These are phyloP conservation scores for Sinella curviseta DNA, from an alignment of 1,140 invertebrate species.

Conservation along the genomic window DNA sequence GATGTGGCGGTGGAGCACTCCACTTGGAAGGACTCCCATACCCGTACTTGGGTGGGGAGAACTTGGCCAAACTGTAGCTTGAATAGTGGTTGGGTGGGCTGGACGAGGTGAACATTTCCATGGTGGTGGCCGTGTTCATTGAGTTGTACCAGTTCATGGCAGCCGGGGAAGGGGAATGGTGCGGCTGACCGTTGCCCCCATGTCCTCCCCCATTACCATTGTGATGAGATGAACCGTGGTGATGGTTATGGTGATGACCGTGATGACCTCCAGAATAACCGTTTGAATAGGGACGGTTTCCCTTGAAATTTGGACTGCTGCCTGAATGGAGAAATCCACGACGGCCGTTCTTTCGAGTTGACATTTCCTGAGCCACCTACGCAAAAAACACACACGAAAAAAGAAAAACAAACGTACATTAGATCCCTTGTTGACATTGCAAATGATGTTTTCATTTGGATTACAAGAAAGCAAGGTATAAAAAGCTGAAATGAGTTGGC, in stretches of 20 bases:
- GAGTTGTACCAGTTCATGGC: conserved; percentile 38
- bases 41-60: conserved; percentile 42
- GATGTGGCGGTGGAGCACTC: conserved; percentile 28
- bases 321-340: conserved; percentile 28
- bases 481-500: too few species aligned
- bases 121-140: conserved; percentile 23
- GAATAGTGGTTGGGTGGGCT: conserved; percentile 27
- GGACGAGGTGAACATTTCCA: conserved; percentile 37
- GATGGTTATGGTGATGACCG: conserved; percentile 14
- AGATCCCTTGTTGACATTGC: neutral
- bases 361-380: conserved; percentile 35
- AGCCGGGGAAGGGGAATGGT: conserved; percentile 36
- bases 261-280: conserved; percentile 8
- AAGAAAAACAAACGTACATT: neutral
- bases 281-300: conserved; percentile 32
- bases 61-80: conserved; percentile 39
- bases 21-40: conserved; percentile 40
- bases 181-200: conserved; percentile 1
- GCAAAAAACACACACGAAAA: conserved; percentile 13
- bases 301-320: conserved; percentile 38
- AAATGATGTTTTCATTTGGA: neutral
- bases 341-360: conserved; percentile 39
- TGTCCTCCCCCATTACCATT: conserved; percentile 28
- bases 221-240: neutral
- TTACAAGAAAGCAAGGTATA: too few species aligned